Evolutionary conservation across 2,888 invertebrate genomes (phyloP).

Genomic region (Drosophila formosana): DNA sequence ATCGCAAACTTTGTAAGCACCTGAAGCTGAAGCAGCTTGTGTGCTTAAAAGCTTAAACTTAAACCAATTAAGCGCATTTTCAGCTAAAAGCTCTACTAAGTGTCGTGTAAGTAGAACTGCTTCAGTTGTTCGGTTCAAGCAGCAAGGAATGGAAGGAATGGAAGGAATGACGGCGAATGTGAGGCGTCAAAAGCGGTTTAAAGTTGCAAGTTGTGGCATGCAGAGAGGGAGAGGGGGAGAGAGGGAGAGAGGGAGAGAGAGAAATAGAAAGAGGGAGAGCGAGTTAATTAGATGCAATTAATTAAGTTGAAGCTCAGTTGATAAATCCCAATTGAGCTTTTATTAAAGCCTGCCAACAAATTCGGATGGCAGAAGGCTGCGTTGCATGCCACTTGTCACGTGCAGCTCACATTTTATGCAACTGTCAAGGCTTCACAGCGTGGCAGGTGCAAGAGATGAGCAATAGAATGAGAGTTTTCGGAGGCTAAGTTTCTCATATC

Average conservation of each 20-base stretch:
- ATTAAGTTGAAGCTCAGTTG: conserved; percentile 13
- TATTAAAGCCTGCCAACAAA: conserved; percentile 14
- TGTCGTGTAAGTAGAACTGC: neutral
- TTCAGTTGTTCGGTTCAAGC: neutral
- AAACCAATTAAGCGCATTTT: neutral
- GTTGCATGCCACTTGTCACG: conserved; percentile 25
- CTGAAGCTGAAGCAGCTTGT: conserved; percentile 1
- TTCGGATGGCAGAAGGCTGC: conserved; percentile 5
- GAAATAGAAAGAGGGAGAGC: too few relatives aligned
- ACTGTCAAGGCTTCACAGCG: conserved; percentile 17
- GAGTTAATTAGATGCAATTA: conserved; percentile 36
- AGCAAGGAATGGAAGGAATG: neutral
- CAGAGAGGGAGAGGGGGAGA: neutral
- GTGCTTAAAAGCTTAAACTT: neutral
- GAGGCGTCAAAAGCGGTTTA: neutral
- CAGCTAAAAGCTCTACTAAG: neutral
- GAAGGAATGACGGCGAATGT: neutral
- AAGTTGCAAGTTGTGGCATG: conserved; percentile 4
- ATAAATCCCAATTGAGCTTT: conserved; percentile 29
- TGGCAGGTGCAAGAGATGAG: conserved; percentile 1
- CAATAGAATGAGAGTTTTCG: neutral
- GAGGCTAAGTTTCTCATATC: conserved; percentile 12
- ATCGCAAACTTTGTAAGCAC: neutral
- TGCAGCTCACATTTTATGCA: conserved; percentile 26
- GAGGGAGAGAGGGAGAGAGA: too few relatives aligned